These are phyloP conservation scores for Caenorhabditis plicata DNA, from an alignment of 2,888 invertebrate species.

Conservation along the genomic window DNA sequence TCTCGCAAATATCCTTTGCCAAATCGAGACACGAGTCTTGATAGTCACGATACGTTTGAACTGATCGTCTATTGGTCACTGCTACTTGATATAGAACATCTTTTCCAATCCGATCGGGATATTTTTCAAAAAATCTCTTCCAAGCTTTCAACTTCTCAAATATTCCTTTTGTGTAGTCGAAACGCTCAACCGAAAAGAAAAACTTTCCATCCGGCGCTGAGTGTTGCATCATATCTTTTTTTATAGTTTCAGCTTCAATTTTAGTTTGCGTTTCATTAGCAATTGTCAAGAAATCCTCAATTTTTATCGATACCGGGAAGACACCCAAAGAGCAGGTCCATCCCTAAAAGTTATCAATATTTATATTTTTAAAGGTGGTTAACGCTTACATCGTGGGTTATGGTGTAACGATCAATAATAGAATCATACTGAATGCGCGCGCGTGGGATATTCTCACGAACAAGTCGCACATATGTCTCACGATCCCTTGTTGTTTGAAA, in stretches of 20 bases:
- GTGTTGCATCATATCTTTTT: constrained; percentile 42
- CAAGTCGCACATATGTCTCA: constrained; percentile 47
- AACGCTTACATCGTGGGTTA: constrained; percentile 41
- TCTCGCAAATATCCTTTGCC: constrained; percentile 45
- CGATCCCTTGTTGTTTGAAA: constrained; percentile 60
- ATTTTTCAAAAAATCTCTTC: constrained; percentile 45
- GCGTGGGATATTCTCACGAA: constrained; percentile 36
- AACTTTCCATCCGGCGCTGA: constrained; percentile 39
- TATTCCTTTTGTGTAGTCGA: constrained; percentile 62
- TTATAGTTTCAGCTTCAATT: constrained; percentile 41
- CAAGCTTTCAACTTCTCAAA: constrained; percentile 49
- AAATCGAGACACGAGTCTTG: constrained; percentile 38
- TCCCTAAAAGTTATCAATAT: constrained; percentile 32
- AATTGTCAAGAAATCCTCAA: constrained; percentile 53
- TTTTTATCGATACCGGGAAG: constrained; percentile 61
- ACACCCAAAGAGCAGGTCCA: constrained; percentile 58
- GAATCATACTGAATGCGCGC: constrained; percentile 49
- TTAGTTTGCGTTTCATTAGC: constrained; percentile 42
- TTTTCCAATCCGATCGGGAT: constrained; percentile 50
- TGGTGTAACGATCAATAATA: constrained; percentile 47
- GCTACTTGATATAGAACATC: constrained; percentile 56
- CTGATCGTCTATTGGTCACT: constrained; percentile 53
- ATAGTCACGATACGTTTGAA: constrained; percentile 52
- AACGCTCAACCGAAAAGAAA: constrained; percentile 60
- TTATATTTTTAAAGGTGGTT: neutral